Conservation (phyloP, 1,140 invertebrate species). For the Melitaea cinxia region DNA sequence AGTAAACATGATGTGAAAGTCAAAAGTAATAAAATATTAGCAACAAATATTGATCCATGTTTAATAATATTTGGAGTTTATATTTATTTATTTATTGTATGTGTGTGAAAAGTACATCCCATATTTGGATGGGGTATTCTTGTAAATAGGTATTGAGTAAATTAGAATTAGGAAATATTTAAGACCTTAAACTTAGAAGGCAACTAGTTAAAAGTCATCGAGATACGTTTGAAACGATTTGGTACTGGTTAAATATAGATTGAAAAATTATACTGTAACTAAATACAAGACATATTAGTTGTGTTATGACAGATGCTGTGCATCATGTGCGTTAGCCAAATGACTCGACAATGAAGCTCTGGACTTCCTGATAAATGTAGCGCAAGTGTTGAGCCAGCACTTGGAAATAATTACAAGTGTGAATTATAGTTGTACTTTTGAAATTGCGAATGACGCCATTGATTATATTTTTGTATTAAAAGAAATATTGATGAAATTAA, state of each 20-base stretch:
- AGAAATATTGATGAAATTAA: background rate
- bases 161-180: constrained; percentile 1
- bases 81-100: background rate
- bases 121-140: constrained; percentile 4
- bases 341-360: constrained; percentile 59
- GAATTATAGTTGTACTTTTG: constrained; percentile 46
- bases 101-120: background rate
- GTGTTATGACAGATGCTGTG: constrained; percentile 68
- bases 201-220: constrained; percentile 43
- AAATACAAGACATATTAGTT: constrained; percentile 61
- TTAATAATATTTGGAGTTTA: constrained; percentile 2
- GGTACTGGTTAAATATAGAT: constrained; percentile 49
- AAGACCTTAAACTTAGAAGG: background rate
- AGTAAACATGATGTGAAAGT: background rate
- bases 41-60: constrained; percentile 1
- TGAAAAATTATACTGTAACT: constrained; percentile 59
- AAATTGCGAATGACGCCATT: constrained; percentile 37
- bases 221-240: constrained; percentile 41
- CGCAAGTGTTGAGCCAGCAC: constrained; percentile 58
- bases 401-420: constrained; percentile 46
- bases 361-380: constrained; percentile 71
- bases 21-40: background rate
- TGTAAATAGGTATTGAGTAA: constrained; percentile 1
- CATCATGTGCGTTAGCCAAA: constrained; percentile 66
- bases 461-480: constrained; percentile 2